Evolutionary conservation across 2,113 vertebrate genomes (phyloP).

Genomic region (Acinonyx jubatus): DNA sequence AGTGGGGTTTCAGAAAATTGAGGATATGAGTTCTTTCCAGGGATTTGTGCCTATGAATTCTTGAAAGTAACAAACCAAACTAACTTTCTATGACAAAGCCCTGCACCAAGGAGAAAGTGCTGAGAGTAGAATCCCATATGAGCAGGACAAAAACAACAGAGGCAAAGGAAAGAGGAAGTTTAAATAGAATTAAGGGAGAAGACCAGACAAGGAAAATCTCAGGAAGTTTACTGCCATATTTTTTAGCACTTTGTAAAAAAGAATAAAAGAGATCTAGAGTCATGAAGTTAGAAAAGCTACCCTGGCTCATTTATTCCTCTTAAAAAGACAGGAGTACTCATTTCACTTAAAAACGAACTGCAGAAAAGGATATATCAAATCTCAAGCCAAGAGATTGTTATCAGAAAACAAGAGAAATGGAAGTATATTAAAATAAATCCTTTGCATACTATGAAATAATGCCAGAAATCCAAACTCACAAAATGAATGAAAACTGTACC

Average conservation of each 20-base stretch:
- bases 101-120: neutral
- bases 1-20: neutral
- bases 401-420: neutral
- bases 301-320: neutral
- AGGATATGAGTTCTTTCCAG: too few species aligned
- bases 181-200: neutral
- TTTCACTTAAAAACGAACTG: neutral
- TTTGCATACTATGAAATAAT: neutral
- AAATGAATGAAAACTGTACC: neutral
- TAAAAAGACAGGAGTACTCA: neutral
- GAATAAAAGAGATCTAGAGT: neutral
- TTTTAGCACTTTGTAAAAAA: neutral
- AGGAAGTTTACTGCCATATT: neutral
- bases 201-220: neutral
- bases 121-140: neutral
- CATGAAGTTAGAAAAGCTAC: neutral
- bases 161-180: neutral
- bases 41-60: neutral
- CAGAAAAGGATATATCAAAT: neutral
- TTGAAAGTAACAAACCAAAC: neutral
- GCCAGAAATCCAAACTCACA: neutral
- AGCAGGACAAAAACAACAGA: neutral
- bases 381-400: neutral
- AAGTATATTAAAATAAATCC: neutral
- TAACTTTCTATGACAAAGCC: neutral